Percentiles rank a stretch among this genome's conserved stretches.
phyloP scores from a whole-genome alignment of 2,888 invertebrate genomes.

The Athalia cordata region DNA sequence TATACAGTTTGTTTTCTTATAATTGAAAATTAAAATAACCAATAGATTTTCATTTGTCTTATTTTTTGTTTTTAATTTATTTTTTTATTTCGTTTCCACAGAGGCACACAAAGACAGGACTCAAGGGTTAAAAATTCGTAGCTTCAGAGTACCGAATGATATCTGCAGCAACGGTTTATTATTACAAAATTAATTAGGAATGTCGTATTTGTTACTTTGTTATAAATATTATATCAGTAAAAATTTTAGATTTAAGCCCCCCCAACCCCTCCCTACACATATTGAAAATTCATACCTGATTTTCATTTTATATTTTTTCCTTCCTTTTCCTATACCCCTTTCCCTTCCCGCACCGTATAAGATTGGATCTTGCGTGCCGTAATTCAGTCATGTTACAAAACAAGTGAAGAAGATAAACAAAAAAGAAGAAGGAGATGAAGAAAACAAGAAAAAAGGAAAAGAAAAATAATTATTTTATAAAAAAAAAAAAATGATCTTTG shows the following conservation, averaged over 20 bases:
- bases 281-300: constrained; percentile 23
- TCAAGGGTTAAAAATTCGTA: constrained; percentile 49
- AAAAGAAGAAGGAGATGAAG: too few relatives aligned
- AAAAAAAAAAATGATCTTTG: constrained; percentile 24
- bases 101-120: constrained; percentile 61
- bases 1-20: constrained; percentile 21
- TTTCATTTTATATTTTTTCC: constrained; percentile 11
- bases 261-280: not conserved
- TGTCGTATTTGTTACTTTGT: constrained; percentile 61
- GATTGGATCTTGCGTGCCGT: not conserved
- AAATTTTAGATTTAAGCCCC: constrained; percentile 20
- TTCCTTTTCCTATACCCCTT: too few relatives aligned
- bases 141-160: constrained; percentile 36
- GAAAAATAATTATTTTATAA: constrained; percentile 7
- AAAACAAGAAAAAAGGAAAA: not conserved
- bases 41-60: not conserved
- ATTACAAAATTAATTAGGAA: constrained; percentile 57
- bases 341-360: too few relatives aligned
- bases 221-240: constrained; percentile 47
- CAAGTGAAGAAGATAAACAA: not conserved
- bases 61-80: not conserved
- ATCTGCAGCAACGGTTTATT: constrained; percentile 48
- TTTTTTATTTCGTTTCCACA: constrained; percentile 53
- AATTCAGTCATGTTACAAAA: constrained; percentile 40
- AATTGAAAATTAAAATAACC: not conserved